A percentile compares a stretch with the other conserved stretches of the same genome.
Evolutionary conservation across 2,888 invertebrate species (phyloP).

Genomic region (Carabus problematicus): DNA sequence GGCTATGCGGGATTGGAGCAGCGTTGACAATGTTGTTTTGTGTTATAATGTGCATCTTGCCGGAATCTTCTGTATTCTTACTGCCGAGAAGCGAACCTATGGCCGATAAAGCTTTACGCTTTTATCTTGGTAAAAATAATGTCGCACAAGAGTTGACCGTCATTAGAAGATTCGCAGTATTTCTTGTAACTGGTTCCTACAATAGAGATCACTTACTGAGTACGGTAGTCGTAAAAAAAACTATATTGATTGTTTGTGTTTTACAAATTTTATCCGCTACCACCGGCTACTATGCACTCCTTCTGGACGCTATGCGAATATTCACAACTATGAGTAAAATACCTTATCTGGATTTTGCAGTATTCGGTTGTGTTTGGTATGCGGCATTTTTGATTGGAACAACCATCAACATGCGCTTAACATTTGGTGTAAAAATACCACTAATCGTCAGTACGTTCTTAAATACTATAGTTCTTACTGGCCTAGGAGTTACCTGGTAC

Average conservation of each 20-base stretch:
- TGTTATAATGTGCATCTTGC: conserved; percentile 45
- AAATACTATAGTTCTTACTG: conserved; percentile 28
- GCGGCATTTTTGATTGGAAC: conserved; percentile 46
- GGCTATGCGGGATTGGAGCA: conserved; percentile 42
- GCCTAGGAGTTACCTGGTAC: conserved; percentile 20
- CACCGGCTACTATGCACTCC: conserved; percentile 50
- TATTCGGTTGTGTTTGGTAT: conserved; percentile 46
- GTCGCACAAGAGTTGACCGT: conserved; percentile 48
- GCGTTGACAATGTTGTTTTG: conserved; percentile 45
- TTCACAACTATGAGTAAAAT: background rate
- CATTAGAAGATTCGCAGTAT: conserved; percentile 49
- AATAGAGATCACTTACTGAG: conserved; percentile 49
- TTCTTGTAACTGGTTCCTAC: conserved; percentile 45
- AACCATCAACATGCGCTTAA: conserved; percentile 44
- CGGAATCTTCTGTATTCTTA: conserved; percentile 52
- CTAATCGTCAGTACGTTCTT: conserved; percentile 48
- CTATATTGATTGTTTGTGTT: conserved; percentile 47
- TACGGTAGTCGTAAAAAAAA: conserved; percentile 49
- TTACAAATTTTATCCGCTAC: conserved; percentile 46
- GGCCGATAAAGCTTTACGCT: conserved; percentile 47
- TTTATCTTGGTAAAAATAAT: conserved; percentile 49
- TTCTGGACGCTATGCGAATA: conserved; percentile 46
- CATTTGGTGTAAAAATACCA: conserved; percentile 49
- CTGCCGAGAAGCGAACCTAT: conserved; percentile 45
- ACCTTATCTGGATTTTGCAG: conserved; percentile 44